Evolutionary conservation across 2,888 invertebrate genomes (phyloP), one percentile per base, ranked within the genome.

Genomic region (Lissocephala sabroskyi): DNA sequence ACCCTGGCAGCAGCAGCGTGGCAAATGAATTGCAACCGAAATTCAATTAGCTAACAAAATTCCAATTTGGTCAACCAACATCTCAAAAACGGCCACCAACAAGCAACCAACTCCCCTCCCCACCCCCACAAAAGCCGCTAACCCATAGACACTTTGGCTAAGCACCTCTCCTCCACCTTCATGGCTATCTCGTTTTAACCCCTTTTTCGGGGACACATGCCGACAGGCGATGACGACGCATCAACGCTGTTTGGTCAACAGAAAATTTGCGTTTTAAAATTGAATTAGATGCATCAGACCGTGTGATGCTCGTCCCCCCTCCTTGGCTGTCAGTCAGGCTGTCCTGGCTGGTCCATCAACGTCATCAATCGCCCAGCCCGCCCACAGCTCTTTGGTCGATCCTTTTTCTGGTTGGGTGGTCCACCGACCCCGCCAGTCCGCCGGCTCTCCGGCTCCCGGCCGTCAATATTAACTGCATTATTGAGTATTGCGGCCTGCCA

Each of bases 241-340:
- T 60, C 70, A 64, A 61, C 65, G 68, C 65, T 59, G 61, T 68
- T 65, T 57, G 74, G 77, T 76, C 71, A 77, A 73, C 67, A 77
- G 56, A 67, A 23, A 74, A 66, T 77, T 76, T 59, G 54, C 71
- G 67, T 65, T 71, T 66, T 75, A 71, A 71, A 77, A 77, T 75
- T 75, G 78, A 77, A 70, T 77, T 74, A 74, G 73, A 75, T 74
- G 75, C 78, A 74, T 75, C 63, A 74, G 78, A 74, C 73, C 73
- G 65, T 76, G 64, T 62, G 61, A n/a, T n/a, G n/a, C n/a, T n/a
- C n/a, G n/a, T n/a, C n/a, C n/a, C n/a, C n/a, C n/a, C n/a, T n/a
- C n/a, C n/a, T n/a, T n/a, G n/a, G n/a, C n/a, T n/a, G n/a, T n/a
- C n/a, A n/a, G n/a, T n/a, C n/a, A n/a, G n/a, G n/a, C n/a, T n/a